phyloP scores from a whole-genome alignment of 2,797 vertebrate species.

The Lophotriccus pileatus region DNA sequence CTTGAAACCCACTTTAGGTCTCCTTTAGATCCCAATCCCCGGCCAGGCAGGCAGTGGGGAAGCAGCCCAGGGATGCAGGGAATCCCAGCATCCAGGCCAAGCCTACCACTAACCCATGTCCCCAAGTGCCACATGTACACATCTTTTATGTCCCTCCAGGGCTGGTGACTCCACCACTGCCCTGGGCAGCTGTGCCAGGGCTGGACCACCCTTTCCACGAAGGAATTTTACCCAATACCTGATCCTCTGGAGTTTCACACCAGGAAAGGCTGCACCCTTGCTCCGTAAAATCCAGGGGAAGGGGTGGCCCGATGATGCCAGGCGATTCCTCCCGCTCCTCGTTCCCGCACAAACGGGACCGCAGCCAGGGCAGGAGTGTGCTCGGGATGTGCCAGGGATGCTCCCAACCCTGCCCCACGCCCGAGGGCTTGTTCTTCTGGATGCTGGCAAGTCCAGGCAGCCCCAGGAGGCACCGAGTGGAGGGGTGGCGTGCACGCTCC shows the following conservation, averaged over 20 bases:
- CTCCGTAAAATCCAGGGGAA: neutral
- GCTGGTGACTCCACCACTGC: neutral
- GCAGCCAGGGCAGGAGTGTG: neutral
- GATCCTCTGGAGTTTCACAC: fast-evolving
- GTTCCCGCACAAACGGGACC: neutral
- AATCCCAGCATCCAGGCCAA: neutral
- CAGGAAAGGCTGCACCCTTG: fast-evolving
- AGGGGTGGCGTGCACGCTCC: neutral
- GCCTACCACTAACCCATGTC: neutral
- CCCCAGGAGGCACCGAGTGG: neutral
- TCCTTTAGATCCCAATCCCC: neutral
- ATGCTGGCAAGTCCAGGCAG: neutral
- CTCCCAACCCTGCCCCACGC: neutral
- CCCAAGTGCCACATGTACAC: neutral
- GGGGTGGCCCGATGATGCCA: fast-evolving
- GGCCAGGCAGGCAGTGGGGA: neutral
- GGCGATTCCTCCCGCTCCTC: neutral
- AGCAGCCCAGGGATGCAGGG: neutral
- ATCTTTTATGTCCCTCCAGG: neutral
- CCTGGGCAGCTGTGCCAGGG: neutral
- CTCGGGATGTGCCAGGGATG: neutral
- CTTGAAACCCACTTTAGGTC: neutral
- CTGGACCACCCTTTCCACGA: neutral
- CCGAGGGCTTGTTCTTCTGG: neutral
- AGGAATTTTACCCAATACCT: neutral